Evolutionary conservation across 2,113 vertebrate species (phyloP).

Genomic region (Pollachius pollachius): DNA sequence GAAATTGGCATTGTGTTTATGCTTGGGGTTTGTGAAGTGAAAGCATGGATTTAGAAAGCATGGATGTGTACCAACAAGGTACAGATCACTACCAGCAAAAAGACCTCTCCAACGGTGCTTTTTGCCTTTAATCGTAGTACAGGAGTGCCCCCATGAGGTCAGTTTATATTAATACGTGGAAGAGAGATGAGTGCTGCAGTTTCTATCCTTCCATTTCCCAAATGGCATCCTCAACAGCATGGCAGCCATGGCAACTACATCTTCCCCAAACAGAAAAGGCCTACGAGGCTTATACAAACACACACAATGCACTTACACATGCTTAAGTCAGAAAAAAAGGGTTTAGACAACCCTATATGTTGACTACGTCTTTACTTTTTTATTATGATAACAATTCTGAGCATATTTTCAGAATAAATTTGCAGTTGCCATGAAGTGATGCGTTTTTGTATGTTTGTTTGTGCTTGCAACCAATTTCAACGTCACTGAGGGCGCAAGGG

Average conservation of each 20-base stretch:
- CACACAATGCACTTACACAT: constrained; percentile 5
- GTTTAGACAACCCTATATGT: too few relatives aligned
- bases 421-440: not conserved
- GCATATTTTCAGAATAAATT: not conserved
- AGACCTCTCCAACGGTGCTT: constrained; percentile 5
- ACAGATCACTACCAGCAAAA: constrained; percentile 2
- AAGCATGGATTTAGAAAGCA: not conserved
- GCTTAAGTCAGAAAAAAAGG: too few relatives aligned
- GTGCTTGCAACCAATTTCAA: constrained; percentile 38
- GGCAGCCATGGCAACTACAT: constrained; percentile 54
- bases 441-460: constrained; percentile 2
- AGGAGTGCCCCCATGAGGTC: constrained; percentile 55
- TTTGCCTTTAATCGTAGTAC: constrained; percentile 15
- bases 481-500: constrained; percentile 35
- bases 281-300: constrained; percentile 11
- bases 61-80: not conserved
- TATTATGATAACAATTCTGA: not conserved
- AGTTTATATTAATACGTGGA: constrained; percentile 19
- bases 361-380: not conserved
- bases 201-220: constrained; percentile 30
- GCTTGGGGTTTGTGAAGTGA: constrained; percentile 3
- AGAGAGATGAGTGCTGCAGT: constrained; percentile 12
- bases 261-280: constrained; percentile 46
- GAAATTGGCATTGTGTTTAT: not conserved
- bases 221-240: constrained; percentile 38